Conservation (phyloP, 2,888 invertebrate genomes). For the Dioctria linearis region DNA sequence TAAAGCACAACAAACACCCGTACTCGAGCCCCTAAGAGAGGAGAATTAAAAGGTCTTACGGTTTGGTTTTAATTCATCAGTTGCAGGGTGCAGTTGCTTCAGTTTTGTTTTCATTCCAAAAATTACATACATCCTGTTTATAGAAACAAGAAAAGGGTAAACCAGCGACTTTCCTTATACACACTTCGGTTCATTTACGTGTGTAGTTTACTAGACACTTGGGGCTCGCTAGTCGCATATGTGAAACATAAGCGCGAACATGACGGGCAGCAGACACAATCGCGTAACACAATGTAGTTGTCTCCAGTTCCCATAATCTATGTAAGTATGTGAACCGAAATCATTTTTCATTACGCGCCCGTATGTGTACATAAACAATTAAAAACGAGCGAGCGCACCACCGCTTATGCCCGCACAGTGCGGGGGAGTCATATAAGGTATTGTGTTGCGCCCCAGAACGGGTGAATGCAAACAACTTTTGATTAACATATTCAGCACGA, state of each 20-base stretch:
- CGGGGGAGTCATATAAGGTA: slow-evolving; percentile 28
- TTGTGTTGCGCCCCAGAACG: slow-evolving; percentile 13
- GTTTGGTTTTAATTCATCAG: slow-evolving; percentile 19
- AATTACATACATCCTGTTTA: slow-evolving; percentile 45
- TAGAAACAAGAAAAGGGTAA: slow-evolving; percentile 42
- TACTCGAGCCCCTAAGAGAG: neutral
- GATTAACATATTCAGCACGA: slow-evolving; percentile 49
- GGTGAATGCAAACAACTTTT: slow-evolving; percentile 51
- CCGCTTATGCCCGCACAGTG: neutral
- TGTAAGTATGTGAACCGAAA: neutral
- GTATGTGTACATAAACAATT: slow-evolving; percentile 34
- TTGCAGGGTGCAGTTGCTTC: slow-evolving; percentile 7
- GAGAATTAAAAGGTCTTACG: slow-evolving; percentile 1
- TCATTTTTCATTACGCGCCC: neutral
- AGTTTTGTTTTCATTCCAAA: slow-evolving; percentile 40
- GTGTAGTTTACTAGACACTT: neutral
- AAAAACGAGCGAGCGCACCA: slow-evolving; percentile 10
- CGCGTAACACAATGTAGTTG: neutral
- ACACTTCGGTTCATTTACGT: neutral
- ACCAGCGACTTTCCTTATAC: neutral
- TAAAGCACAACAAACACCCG: neutral
- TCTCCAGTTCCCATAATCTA: neutral
- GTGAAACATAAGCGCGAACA: neutral
- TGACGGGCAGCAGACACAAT: neutral
- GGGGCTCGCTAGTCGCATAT: neutral